A percentile compares a stretch with the other conserved stretches of the same genome.
Conservation (phyloP, 2,797 vertebrate genomes). For the Odontamblyopus rebecca region DNA sequence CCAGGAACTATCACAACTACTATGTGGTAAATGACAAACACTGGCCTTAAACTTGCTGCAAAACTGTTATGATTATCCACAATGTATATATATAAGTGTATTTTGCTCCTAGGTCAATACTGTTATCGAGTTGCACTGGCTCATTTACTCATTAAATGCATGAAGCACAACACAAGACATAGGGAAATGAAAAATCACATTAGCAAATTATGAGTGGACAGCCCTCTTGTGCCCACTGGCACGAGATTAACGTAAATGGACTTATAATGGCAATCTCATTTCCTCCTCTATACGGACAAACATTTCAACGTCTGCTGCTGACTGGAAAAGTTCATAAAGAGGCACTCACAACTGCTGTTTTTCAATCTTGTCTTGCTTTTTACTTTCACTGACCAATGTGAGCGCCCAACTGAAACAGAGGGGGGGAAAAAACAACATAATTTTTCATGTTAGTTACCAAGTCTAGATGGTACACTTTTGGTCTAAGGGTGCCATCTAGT, state of each 20-base stretch:
- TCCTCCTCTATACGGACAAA: conserved; percentile 1
- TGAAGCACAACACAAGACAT: neutral
- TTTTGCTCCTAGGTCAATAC: neutral
- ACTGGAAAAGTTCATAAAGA: conserved; percentile 2
- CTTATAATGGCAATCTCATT: conserved; percentile 4
- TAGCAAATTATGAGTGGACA: conserved; percentile 5
- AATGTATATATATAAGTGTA: neutral
- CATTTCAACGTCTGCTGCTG: neutral
- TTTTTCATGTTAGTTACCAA: neutral
- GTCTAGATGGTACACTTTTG: conserved; percentile 1
- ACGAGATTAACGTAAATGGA: neutral
- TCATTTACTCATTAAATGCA: conserved; percentile 1
- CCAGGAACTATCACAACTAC: neutral
- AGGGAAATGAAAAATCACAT: neutral
- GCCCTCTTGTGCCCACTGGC: neutral
- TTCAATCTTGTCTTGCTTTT: conserved; percentile 89
- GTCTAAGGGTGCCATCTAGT: conserved; percentile 53
- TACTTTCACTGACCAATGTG: conserved; percentile 85
- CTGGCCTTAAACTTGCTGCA: neutral
- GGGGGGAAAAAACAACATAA: conserved; percentile 2
- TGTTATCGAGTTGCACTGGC: neutral
- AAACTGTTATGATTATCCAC: neutral
- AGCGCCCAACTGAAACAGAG: conserved; percentile 86
- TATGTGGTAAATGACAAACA: neutral
- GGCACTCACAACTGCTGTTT: conserved; percentile 90